Evolutionary conservation across 2,113 vertebrate genomes (phyloP), one percentile per base, ranked within the genome.

Genomic region (Nerophis ophidion): DNA sequence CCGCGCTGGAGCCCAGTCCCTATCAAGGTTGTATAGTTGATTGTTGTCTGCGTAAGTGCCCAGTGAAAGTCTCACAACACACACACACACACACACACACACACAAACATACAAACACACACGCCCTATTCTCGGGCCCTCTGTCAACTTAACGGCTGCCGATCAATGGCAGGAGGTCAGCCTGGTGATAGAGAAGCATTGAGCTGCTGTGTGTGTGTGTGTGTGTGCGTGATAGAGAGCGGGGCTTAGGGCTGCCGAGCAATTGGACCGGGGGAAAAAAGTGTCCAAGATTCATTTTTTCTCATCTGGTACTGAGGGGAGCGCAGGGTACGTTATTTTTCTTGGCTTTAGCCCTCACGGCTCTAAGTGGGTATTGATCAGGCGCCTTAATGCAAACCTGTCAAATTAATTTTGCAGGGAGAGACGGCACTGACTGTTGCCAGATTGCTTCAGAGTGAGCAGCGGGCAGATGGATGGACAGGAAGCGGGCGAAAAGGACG

Each of bases 361-460:
- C 92, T 95, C 91, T 94, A 95, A 98, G 94, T 99, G 95, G 93
- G 94, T 99, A 99, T 99, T 99, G 95, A 99, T 99, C 95, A 98
- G 95, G 81, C 92, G 92, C 93, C 94, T 96, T 96, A 98, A 99
- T 99, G 95, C 95, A 99, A 97, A 99, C 92, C 95, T 97, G 96
- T 99, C 96, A 98, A 99, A 99, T 99, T 99, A 99, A 98, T 98
- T 98, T 98, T 97, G 93, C 92, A 92, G 92, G 90, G 81, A 93
- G 92, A 92, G 91, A 91, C 90, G 92, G 91, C 93, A 92, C 92
- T 94, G 95, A 94, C 94, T 95, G 93, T 89, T 92, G 89, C 89
- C 86, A 95, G 95, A 98, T 97, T 96, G 94, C 94, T 91, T 93
- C 90, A 91, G 89, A 91, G 91, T 92, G 88, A 9, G 90, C 91